A percentile compares a stretch with the other conserved stretches of the same genome.
phyloP scores from a whole-genome alignment of 2,113 vertebrate genomes.

The Origma solitaria region DNA sequence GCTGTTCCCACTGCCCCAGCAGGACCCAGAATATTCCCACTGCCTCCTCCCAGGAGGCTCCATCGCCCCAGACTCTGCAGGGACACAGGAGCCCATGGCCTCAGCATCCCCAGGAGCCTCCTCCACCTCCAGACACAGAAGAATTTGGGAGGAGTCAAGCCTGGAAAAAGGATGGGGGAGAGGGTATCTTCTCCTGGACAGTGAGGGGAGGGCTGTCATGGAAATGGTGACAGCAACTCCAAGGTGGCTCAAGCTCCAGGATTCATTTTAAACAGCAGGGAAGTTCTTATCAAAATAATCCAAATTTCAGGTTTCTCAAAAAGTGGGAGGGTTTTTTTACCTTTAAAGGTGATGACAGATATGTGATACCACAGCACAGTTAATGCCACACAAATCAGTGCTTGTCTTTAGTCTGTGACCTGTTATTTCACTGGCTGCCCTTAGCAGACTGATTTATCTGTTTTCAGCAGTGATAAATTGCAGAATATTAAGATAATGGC shows the following conservation, averaged over 20 bases:
- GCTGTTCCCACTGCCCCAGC: not conserved
- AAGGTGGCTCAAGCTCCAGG: not conserved
- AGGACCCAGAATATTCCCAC: rapidly evolving
- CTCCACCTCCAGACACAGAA: rapidly evolving
- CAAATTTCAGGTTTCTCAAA: not conserved
- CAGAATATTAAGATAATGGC: constrained; percentile 16
- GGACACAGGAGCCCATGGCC: not conserved
- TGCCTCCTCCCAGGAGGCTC: not conserved
- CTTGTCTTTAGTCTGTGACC: not conserved
- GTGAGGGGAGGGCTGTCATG: not conserved
- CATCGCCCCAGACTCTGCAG: rapidly evolving
- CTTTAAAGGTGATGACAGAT: not conserved
- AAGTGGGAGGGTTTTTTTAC: not conserved
- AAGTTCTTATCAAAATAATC: not conserved
- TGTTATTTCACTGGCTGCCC: not conserved
- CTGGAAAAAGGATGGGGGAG: not conserved
- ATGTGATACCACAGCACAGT: not conserved
- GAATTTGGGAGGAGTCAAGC: not conserved
- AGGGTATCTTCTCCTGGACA: not conserved
- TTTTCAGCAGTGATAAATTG: constrained; percentile 1
- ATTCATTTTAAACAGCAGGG: not conserved
- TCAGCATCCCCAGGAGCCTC: rapidly evolving
- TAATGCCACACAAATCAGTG: not conserved
- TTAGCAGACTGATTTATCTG: not conserved
- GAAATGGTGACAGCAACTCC: not conserved